Conservation (phyloP, 1,140 invertebrate species). For the Eueides isabella region DNA sequence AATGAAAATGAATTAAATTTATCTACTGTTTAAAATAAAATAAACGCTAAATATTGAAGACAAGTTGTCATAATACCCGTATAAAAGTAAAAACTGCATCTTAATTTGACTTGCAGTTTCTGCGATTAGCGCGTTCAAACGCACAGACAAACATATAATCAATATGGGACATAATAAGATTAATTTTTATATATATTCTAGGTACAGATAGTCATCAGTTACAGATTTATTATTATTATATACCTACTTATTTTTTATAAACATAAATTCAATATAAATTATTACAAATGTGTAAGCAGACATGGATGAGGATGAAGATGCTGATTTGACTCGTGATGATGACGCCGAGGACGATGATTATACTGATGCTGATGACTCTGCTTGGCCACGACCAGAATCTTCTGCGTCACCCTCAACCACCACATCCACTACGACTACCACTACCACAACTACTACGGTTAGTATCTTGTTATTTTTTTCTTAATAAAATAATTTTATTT, state of each 20-base stretch:
- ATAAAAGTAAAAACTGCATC: no score
- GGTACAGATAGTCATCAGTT: no score
- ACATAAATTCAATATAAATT: background rate
- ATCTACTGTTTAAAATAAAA: no score
- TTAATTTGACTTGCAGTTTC: no score
- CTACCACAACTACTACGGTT: constrained; percentile 70
- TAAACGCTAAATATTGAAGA: no score
- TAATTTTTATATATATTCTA: no score
- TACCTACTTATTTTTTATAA: background rate
- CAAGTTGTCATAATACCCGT: no score
- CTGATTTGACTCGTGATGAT: constrained; percentile 80
- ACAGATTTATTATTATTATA: no score
- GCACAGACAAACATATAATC: no score
- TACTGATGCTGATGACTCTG: constrained; percentile 76
- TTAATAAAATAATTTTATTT: background rate
- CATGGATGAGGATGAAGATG: constrained; percentile 76
- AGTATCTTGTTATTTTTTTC: constrained; percentile 26
- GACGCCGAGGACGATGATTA: constrained; percentile 81
- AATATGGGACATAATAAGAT: no score
- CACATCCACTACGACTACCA: constrained; percentile 71
- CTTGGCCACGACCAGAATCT: constrained; percentile 68
- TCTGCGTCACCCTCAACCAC: constrained; percentile 77
- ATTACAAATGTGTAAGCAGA: constrained; percentile 50
- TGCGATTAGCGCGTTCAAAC: no score
- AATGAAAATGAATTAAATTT: no score